phyloP scores from a whole-genome alignment of 2,888 invertebrate species.

The Andrena chrysosceles region DNA sequence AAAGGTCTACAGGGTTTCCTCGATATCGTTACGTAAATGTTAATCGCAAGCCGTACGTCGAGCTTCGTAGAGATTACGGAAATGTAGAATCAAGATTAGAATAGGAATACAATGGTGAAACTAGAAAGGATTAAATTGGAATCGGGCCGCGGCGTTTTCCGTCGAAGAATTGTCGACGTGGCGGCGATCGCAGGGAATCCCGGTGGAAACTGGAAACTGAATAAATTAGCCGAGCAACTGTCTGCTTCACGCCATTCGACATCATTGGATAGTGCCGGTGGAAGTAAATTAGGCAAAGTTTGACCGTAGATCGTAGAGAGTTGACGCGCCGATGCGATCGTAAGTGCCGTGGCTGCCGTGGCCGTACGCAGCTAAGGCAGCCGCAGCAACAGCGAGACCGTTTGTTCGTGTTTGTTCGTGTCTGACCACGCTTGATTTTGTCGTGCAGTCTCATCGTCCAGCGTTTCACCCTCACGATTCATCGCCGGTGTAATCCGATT shows the following conservation, averaged over 20 bases:
- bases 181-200: slow-evolving; percentile 22
- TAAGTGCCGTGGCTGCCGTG: not conserved
- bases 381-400: not conserved
- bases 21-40: not conserved
- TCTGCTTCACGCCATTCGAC: slow-evolving; percentile 17
- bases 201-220: not conserved
- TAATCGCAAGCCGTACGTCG: not conserved
- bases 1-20: slow-evolving; percentile 27
- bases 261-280: not conserved
- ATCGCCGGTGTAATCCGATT: slow-evolving; percentile 16
- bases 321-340: slow-evolving; percentile 1
- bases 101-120: no score
- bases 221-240: slow-evolving; percentile 8
- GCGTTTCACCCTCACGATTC: slow-evolving; percentile 28
- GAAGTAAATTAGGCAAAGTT: slow-evolving; percentile 12
- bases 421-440: slow-evolving; percentile 36
- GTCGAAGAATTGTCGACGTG: not conserved
- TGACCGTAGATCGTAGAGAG: slow-evolving; percentile 22
- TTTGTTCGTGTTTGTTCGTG: slow-evolving; percentile 56
- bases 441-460: slow-evolving; percentile 7
- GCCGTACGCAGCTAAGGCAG: not conserved
- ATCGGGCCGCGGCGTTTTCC: not conserved
- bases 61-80: no score
- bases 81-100: no score
- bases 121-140: not conserved